Percentiles rank a stretch among this genome's conserved stretches.
Evolutionary conservation across 2,113 vertebrate species (phyloP).

Genomic region (Pandion haliaetus): DNA sequence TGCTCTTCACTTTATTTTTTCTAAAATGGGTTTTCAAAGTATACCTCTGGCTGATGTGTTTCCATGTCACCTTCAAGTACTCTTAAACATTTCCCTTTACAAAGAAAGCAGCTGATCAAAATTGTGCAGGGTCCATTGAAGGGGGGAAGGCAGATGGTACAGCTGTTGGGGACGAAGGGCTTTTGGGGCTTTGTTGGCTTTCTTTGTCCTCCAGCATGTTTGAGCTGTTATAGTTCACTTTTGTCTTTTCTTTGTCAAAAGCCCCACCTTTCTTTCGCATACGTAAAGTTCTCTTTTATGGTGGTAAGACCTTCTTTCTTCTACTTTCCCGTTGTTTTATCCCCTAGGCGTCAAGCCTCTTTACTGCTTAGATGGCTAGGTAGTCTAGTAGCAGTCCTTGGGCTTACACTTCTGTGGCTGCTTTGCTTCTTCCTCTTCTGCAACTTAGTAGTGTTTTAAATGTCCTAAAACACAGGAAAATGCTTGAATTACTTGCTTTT

Average conservation of each 20-base stretch:
- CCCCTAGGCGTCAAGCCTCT: neutral
- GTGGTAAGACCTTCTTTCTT: slow-evolving; percentile 78
- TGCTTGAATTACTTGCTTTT: neutral
- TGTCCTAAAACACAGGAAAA: neutral
- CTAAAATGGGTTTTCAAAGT: neutral
- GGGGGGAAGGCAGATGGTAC: neutral
- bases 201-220: neutral
- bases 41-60: neutral
- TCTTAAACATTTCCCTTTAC: neutral
- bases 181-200: neutral
- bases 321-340: neutral
- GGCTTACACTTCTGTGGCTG: neutral
- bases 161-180: neutral
- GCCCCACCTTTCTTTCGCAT: slow-evolving; percentile 83
- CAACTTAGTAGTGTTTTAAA: neutral
- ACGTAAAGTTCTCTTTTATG: slow-evolving; percentile 81
- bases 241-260: slow-evolving; percentile 71
- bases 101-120: neutral
- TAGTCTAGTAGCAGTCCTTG: neutral
- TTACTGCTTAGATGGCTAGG: neutral
- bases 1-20: neutral
- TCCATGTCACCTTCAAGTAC: neutral
- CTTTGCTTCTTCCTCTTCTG: neutral
- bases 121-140: neutral
- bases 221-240: neutral